Percentiles rank a stretch among this genome's conserved stretches.
These are phyloP conservation scores for Congeria kusceri DNA, from an alignment of 2,888 invertebrate genomes.

Conservation along the genomic window DNA sequence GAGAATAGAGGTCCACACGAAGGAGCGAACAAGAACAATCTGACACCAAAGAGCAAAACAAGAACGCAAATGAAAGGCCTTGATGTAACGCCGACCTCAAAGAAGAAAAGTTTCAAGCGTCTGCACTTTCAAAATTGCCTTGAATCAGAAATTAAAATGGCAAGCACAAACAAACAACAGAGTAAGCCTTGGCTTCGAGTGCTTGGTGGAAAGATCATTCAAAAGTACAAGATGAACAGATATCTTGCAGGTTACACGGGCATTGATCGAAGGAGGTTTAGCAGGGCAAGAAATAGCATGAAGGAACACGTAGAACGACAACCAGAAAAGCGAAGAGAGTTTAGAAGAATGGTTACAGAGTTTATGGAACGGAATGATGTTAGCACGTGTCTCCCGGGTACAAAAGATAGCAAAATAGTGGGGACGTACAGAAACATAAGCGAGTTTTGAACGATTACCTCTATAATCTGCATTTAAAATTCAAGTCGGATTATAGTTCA, in stretches of 20 bases:
- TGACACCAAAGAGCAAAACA: not conserved
- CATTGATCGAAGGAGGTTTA: not conserved
- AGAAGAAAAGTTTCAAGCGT: not conserved
- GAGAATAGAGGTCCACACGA: too few relatives aligned
- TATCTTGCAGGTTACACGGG: not conserved
- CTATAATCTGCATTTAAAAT: conserved; percentile 27
- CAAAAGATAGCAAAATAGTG: too few relatives aligned
- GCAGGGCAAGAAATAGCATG: not conserved
- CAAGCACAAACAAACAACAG: not conserved
- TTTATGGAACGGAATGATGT: not conserved
- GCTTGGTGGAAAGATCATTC: not conserved
- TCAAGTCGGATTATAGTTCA: conserved; percentile 7
- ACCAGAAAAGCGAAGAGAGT: not conserved
- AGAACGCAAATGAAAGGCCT: not conserved
- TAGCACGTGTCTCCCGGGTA: not conserved
- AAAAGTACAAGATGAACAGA: not conserved
- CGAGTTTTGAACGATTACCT: conserved; percentile 28
- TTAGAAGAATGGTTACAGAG: not conserved
- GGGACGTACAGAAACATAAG: conserved; percentile 5
- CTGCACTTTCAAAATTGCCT: not conserved
- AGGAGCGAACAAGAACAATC: not conserved
- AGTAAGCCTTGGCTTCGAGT: not conserved
- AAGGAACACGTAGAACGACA: not conserved
- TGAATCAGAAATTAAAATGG: too few relatives aligned
- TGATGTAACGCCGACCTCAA: not conserved